Base-by-base conservation (phyloP, 1,140 invertebrate genomes). In the Sycobia sp. region DNA sequence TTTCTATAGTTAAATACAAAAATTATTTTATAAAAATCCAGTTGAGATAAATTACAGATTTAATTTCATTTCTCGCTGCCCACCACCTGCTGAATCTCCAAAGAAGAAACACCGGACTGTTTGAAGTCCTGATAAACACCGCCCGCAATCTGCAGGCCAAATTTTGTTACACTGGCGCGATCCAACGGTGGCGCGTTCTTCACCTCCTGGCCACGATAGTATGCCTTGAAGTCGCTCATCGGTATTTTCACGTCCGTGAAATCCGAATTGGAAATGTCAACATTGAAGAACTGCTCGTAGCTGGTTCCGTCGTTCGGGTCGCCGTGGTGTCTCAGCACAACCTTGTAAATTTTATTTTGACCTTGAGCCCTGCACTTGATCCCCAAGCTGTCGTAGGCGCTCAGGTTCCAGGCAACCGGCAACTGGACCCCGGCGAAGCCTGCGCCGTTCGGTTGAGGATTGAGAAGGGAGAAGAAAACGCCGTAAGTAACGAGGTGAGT, bases 381-480 rank as follows among this genome's bases (percentile, higher is more conserved):
- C 64, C 83, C 76, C 20, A 90, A 74, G 56, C 80, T 82, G 1
- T 75, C 72, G 64, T 81, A 84, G 16, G 73, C 73, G 0, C 77
- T 78, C 1, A 90, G 69, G 73, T 90, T 74, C 11, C 83, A 71
- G 22, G 76, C 46, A 4, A 78, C 78, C 5, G 72, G 53, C 1
- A 77, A 85, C 36, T 83, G 73, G 49, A 88, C 80, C 10, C 88
- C 88, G 39, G 88, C 88, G 74, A 90, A 90, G 7, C 87, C 86
- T 29, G 89, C 89, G 1, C 88, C 88, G 66, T 90, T 89, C 9
- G 84, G 78, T 74, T 90, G 88, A 7, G 89, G 88, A 72, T 89
- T 89, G 5, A 90, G 71, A 14, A 90, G 68, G 4, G 85, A 84
- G 67, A 90, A 90, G 60, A 90, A 85, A 68, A 90, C 77, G 0